Conservation (phyloP, 2,888 invertebrate species). For the Gordius sp. region DNA sequence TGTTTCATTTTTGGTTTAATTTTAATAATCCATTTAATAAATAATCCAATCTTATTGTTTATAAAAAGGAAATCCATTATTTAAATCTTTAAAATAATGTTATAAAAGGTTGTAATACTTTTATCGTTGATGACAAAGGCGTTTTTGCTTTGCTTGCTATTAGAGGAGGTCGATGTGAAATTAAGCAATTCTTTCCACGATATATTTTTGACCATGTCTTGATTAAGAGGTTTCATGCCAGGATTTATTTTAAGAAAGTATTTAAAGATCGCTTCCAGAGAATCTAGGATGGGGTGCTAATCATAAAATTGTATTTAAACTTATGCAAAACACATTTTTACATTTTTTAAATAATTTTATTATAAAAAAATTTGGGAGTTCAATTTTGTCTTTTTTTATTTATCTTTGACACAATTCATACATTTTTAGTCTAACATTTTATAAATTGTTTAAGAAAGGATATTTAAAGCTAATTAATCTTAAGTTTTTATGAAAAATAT, state of each 20-base stretch:
- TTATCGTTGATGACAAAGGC: too few relatives aligned
- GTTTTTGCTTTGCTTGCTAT: too few relatives aligned
- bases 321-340: too few relatives aligned
- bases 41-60: too few relatives aligned
- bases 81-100: too few relatives aligned
- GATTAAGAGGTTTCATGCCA: background rate
- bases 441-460: too few relatives aligned
- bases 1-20: too few relatives aligned
- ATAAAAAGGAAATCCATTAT: too few relatives aligned
- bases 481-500: too few relatives aligned
- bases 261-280: background rate
- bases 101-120: too few relatives aligned
- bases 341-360: background rate
- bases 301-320: background rate
- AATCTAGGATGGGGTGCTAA: slow-evolving; percentile 12
- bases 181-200: background rate
- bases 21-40: too few relatives aligned
- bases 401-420: background rate
- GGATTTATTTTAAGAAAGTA: slow-evolving; percentile 10
- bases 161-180: background rate
- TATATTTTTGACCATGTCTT: background rate
- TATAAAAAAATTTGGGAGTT: background rate
- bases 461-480: too few relatives aligned
- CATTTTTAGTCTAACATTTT: background rate
- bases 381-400: background rate